Percentiles rank a stretch among this genome's conserved stretches.
Conservation (phyloP, 92 coral and sea anemone species). For the Bergia sp. region DNA sequence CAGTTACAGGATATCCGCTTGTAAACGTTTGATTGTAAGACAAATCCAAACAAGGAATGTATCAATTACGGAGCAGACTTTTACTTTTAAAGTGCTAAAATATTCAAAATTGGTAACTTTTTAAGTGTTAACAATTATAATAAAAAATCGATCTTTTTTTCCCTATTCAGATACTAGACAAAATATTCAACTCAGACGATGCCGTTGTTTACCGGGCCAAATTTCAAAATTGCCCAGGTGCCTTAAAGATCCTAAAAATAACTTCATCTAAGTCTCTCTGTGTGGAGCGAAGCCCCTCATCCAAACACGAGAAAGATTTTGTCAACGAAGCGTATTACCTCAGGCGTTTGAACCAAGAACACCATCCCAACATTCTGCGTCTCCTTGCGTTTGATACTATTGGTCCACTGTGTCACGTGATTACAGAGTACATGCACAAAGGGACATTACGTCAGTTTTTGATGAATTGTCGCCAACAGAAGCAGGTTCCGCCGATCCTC, state of each 20-base stretch:
- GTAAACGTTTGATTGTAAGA: background rate
- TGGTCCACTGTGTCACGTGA: slow-evolving; percentile 25
- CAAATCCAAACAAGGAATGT: no score
- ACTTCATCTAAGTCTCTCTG: background rate
- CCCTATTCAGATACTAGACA: background rate
- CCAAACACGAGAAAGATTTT: background rate
- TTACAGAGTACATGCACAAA: slow-evolving; percentile 19
- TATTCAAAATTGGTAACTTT: background rate
- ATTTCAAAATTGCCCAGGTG: slow-evolving; percentile 13
- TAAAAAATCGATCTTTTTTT: background rate
- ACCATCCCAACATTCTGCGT: slow-evolving; percentile 17
- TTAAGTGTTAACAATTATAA: background rate
- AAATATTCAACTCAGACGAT: background rate
- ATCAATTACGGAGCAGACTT: no score
- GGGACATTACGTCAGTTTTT: slow-evolving; percentile 17
- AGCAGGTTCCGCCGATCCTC: background rate
- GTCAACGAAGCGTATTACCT: slow-evolving; percentile 8
- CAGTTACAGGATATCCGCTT: background rate
- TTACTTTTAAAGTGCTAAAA: no score
- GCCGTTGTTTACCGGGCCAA: background rate
- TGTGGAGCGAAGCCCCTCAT: background rate
- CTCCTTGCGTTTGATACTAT: slow-evolving; percentile 17
- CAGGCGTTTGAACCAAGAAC: slow-evolving; percentile 13
- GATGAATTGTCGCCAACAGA: background rate
- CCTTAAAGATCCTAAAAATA: background rate